Evolutionary conservation across 2,888 invertebrate species (phyloP).

Genomic region (Plagodis dolabraria): DNA sequence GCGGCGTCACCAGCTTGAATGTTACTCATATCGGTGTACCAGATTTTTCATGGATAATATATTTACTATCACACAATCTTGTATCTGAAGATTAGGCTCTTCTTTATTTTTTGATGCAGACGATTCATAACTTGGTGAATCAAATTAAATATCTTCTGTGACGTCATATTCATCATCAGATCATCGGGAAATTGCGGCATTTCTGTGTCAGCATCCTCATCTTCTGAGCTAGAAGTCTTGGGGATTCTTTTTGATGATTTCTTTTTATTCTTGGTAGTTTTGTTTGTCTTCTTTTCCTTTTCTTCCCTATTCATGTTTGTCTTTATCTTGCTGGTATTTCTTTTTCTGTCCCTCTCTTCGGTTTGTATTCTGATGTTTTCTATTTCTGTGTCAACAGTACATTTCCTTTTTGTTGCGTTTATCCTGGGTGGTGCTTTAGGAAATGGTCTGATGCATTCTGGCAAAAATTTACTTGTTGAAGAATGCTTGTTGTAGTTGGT

Average conservation of each 20-base stretch:
- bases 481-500: too few relatives aligned
- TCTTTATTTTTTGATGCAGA: slow-evolving; percentile 2
- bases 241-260: slow-evolving; percentile 11
- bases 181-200: too few relatives aligned
- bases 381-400: too few relatives aligned
- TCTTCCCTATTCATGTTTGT: slow-evolving; percentile 2
- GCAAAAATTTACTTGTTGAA: too few relatives aligned
- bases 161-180: slow-evolving; percentile 7
- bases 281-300: too few relatives aligned
- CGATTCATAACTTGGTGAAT: slow-evolving; percentile 13
- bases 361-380: slow-evolving; percentile 1
- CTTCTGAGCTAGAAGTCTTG: slow-evolving; percentile 12
- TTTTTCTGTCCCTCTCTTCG: slow-evolving; percentile 2
- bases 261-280: slow-evolving; percentile 8
- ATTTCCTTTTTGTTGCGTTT: too few relatives aligned
- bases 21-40: not conserved
- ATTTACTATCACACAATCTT: not conserved
- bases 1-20: not conserved
- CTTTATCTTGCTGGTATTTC: slow-evolving; percentile 4
- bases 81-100: slow-evolving; percentile 4
- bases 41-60: slow-evolving; percentile 1
- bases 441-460: too few relatives aligned
- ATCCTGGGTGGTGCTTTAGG: too few relatives aligned
- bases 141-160: slow-evolving; percentile 11
- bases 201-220: slow-evolving; percentile 1